Evolutionary conservation across 2,888 invertebrate genomes (phyloP).

Genomic region (Neoaliturus tenellus): DNA sequence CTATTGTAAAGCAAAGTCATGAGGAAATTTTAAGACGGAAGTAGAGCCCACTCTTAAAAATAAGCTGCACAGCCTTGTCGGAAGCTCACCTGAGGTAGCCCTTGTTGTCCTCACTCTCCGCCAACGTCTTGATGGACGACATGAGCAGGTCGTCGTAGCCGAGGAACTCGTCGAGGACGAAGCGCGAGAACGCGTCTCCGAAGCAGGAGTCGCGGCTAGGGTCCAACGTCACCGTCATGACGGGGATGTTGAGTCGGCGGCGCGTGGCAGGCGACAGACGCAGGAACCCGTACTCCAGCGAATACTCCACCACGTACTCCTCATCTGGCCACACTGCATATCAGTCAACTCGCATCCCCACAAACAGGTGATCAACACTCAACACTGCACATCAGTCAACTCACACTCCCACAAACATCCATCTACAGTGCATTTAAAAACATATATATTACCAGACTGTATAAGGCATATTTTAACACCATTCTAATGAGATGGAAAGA

Average conservation of each 20-base stretch:
- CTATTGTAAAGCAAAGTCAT: too few relatives aligned
- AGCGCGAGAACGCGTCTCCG: constrained; percentile 93
- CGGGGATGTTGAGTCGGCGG: constrained; percentile 92
- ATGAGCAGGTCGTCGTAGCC: constrained; percentile 98
- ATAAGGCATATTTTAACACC: too few relatives aligned
- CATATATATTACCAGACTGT: too few relatives aligned
- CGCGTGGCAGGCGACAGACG: constrained; percentile 92
- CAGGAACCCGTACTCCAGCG: constrained; percentile 97
- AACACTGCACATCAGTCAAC: not conserved
- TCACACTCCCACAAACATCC: constrained; percentile 91
- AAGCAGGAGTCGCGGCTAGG: constrained; percentile 94
- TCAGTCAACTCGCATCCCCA: constrained; percentile 78
- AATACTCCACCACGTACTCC: constrained; percentile 98
- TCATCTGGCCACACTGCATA: constrained; percentile 78
- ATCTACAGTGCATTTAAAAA: too few relatives aligned
- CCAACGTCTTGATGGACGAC: constrained; percentile 96
- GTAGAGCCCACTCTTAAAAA: too few relatives aligned
- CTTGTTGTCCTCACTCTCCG: constrained; percentile 97
- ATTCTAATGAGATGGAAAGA: too few relatives aligned
- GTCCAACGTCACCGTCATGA: constrained; percentile 91
- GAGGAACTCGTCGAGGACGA: constrained; percentile 93
- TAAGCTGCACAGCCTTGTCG: not conserved
- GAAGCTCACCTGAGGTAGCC: constrained; percentile 86
- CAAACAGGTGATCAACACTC: constrained; percentile 94
- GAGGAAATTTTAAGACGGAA: too few relatives aligned